Evolutionary conservation across 2,888 invertebrate species (phyloP).

Genomic region (Penaeus monodon): DNA sequence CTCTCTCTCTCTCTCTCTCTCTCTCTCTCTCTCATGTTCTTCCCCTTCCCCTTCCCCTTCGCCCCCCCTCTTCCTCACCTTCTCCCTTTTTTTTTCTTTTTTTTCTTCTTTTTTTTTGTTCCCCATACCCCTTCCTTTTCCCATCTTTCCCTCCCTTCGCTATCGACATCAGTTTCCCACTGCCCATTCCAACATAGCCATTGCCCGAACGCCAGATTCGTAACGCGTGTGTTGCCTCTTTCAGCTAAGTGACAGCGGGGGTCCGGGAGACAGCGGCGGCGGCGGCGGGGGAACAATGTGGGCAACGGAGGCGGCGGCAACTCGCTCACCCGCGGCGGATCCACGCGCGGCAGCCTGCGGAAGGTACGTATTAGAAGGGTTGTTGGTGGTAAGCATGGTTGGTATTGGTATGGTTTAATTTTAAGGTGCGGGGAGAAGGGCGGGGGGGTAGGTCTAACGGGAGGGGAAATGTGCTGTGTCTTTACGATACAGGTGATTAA

Average conservation of each 20-base stretch:
- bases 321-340: slow-evolving; percentile 48
- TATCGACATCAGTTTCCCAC: background rate
- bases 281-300: slow-evolving; percentile 37
- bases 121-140: background rate
- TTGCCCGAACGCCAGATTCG: background rate
- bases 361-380: slow-evolving; percentile 33
- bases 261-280: slow-evolving; percentile 57
- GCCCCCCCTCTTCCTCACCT: background rate
- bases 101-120: background rate
- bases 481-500: too few relatives aligned
- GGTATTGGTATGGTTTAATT: too few relatives aligned
- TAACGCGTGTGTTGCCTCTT: slow-evolving; percentile 17
- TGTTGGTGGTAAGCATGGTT: too few relatives aligned
- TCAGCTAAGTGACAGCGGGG: slow-evolving; percentile 62
- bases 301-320: slow-evolving; percentile 13
- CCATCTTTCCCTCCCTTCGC: slow-evolving; percentile 2
- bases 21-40: background rate
- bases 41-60: background rate
- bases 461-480: too few relatives aligned
- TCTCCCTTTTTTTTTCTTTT: background rate
- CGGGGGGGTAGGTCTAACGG: too few relatives aligned
- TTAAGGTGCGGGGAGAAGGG: too few relatives aligned
- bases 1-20: background rate
- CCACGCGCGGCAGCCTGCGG: slow-evolving; percentile 58
- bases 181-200: background rate